These are phyloP conservation scores for Elephas maximus DNA, from an alignment of 2,113 vertebrate genomes.

Conservation along the genomic window DNA sequence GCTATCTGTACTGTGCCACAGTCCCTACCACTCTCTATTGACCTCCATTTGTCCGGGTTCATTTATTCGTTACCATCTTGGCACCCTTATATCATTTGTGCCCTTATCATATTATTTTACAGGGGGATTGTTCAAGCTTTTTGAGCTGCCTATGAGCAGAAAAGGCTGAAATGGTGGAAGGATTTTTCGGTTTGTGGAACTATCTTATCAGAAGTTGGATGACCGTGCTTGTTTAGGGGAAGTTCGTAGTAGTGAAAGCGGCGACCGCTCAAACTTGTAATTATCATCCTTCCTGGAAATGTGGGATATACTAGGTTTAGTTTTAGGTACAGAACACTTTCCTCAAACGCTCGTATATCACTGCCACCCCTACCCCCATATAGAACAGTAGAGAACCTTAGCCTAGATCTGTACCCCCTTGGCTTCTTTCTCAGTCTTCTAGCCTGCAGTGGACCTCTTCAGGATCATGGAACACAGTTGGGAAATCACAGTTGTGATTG, in stretches of 20 bases:
- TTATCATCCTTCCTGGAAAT: not conserved
- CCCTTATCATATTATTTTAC: not conserved
- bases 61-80: not conserved
- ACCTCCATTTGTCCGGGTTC: not conserved
- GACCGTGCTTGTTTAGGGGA: not conserved
- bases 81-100: not conserved
- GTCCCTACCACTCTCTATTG: not conserved
- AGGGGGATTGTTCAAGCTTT: not conserved
- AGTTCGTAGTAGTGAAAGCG: not conserved
- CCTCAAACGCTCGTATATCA: not conserved
- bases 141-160: not conserved
- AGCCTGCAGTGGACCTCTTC: not conserved
- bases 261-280: not conserved
- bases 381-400: not conserved
- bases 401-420: not conserved
- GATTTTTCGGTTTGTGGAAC: not conserved
- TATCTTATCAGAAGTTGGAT: not conserved
- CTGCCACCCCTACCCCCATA: rapidly evolving
- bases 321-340: not conserved
- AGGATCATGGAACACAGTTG: too few species aligned
- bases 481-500: not conserved
- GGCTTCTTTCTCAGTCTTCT: not conserved
- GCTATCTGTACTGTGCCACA: not conserved
- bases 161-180: not conserved
- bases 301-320: not conserved